Conservation (phyloP, 2,888 invertebrate species). For the Tupiocoris notatus region DNA sequence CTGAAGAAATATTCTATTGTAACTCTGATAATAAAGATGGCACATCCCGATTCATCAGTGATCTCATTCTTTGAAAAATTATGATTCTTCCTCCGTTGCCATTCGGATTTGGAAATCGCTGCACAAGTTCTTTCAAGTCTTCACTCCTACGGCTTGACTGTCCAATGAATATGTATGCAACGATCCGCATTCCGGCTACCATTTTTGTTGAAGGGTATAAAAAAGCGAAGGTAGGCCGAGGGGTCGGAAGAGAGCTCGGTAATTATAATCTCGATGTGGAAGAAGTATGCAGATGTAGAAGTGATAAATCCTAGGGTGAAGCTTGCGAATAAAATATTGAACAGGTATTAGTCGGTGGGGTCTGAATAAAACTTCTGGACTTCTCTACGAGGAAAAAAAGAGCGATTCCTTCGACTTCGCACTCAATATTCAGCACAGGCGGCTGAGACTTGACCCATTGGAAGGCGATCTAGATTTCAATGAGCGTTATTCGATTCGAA, state of each 20-base stretch:
- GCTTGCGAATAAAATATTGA: slow-evolving; percentile 23
- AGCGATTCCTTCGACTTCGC: not conserved
- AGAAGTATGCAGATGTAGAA: slow-evolving; percentile 17
- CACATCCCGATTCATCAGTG: too few species aligned
- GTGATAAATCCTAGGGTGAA: not conserved
- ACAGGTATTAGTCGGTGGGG: slow-evolving; percentile 7
- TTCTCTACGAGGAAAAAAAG: not conserved
- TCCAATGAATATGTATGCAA: slow-evolving; percentile 24
- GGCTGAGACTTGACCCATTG: not conserved
- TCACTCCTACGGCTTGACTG: not conserved
- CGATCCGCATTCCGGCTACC: slow-evolving; percentile 19
- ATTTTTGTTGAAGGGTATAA: not conserved
- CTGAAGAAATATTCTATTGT: too few species aligned
- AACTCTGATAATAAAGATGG: too few species aligned
- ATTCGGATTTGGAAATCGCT: slow-evolving; percentile 2
- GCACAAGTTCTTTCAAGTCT: not conserved
- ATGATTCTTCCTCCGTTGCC: not conserved
- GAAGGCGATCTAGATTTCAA: too few species aligned
- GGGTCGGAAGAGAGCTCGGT: not conserved
- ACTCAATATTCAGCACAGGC: not conserved
- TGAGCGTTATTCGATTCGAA: too few species aligned
- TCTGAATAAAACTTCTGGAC: not conserved
- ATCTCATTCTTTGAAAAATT: too few species aligned
- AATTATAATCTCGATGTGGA: slow-evolving; percentile 11
- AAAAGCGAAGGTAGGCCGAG: not conserved